phyloP scores from a whole-genome alignment of 2,113 vertebrate genomes.

The Ceuthmochares aereus region DNA sequence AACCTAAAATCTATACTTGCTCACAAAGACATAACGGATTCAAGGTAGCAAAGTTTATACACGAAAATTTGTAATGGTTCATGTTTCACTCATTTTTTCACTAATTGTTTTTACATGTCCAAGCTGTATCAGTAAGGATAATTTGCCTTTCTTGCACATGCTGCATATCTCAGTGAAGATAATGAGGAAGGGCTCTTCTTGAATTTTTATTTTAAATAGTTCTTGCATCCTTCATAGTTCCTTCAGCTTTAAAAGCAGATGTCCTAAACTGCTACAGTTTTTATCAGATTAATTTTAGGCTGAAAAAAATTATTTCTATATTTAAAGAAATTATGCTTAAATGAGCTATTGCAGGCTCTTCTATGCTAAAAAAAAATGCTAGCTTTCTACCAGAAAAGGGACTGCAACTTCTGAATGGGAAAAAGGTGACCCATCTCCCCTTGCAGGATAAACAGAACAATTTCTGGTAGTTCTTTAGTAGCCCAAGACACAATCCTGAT shows the following conservation, averaged over 20 bases:
- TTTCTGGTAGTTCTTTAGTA: background rate
- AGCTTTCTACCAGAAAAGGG: background rate
- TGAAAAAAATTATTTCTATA: background rate
- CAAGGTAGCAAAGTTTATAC: background rate
- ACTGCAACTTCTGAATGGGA: background rate
- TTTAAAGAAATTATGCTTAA: background rate
- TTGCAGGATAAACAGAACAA: background rate
- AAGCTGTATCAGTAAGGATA: background rate
- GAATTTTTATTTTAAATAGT: background rate
- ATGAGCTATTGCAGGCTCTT: background rate
- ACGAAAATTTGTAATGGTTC: background rate
- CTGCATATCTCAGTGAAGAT: background rate
- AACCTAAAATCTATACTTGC: background rate
- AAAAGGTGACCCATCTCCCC: background rate
- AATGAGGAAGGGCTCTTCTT: background rate
- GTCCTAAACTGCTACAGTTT: background rate
- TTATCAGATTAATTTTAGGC: background rate
- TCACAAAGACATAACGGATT: background rate
- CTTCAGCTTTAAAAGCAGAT: background rate
- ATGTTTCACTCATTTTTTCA: background rate
- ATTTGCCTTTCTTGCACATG: background rate
- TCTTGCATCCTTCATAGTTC: background rate
- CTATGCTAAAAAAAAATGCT: background rate
- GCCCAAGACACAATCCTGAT: background rate
- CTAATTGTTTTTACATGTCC: background rate